A percentile compares a stretch with the other conserved stretches of the same genome.
Evolutionary conservation across 2,888 invertebrate species (phyloP).

Genomic region (Drosophila affinis): DNA sequence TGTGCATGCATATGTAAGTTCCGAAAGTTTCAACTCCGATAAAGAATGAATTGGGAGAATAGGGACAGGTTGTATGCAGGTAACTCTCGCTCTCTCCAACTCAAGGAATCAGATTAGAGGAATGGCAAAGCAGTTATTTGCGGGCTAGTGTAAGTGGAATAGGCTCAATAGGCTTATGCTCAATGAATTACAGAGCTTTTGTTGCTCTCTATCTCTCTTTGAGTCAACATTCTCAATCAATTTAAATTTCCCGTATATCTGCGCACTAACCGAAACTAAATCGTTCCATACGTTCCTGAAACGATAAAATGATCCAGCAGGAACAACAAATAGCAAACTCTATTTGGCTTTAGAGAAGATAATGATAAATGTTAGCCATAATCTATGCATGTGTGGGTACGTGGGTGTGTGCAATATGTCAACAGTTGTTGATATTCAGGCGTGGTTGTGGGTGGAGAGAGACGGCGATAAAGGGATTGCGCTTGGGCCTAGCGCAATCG

Average conservation of each 20-base stretch:
- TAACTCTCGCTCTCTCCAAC: background rate
- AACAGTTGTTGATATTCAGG: slow-evolving; percentile 27
- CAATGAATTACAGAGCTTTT: background rate
- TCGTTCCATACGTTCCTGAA: no score
- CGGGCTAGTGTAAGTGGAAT: background rate
- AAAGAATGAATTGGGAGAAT: background rate
- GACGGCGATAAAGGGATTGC: background rate
- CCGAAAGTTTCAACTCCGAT: slow-evolving; percentile 2
- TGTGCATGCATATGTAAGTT: background rate
- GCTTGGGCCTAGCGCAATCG: slow-evolving; percentile 53
- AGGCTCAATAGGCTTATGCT: background rate
- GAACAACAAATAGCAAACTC: slow-evolving; percentile 35
- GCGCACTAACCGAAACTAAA: background rate
- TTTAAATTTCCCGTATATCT: background rate
- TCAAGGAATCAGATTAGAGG: background rate
- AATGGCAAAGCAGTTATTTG: background rate
- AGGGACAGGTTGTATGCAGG: background rate
- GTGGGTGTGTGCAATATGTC: slow-evolving; percentile 40
- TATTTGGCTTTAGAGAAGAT: slow-evolving; percentile 2
- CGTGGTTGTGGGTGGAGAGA: slow-evolving; percentile 7
- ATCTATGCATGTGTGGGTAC: background rate
- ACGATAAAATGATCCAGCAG: background rate
- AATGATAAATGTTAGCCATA: slow-evolving; percentile 19
- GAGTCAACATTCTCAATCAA: background rate
- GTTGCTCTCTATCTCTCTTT: background rate